Conservation (phyloP, 1,140 invertebrate species). For the Drusus annulatus region DNA sequence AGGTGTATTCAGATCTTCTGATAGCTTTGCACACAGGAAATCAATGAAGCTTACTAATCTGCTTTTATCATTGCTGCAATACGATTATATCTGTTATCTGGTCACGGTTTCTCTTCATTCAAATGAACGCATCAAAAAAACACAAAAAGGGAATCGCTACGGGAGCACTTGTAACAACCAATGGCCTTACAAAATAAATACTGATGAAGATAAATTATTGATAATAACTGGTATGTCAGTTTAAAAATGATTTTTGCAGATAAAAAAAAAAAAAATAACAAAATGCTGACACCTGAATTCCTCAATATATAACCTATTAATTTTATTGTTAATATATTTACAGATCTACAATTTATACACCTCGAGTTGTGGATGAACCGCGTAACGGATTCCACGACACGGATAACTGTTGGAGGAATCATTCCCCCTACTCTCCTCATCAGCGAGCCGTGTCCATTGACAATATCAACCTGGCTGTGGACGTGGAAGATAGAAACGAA, state of each 20-base stretch:
- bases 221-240: not conserved
- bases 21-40: constrained; percentile 16
- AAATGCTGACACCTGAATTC: too few species aligned
- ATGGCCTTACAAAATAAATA: not conserved
- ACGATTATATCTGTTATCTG: constrained; percentile 6
- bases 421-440: constrained; percentile 61
- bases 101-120: not conserved
- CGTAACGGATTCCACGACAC: constrained; percentile 62
- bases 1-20: not conserved
- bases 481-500: constrained; percentile 64
- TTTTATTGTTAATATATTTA: constrained; percentile 53
- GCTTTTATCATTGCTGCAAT: too few species aligned
- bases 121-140: too few species aligned
- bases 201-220: not conserved
- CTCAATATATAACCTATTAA: too few species aligned
- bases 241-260: not conserved
- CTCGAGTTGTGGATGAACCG: constrained; percentile 76
- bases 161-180: not conserved
- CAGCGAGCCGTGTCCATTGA: constrained; percentile 74
- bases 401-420: constrained; percentile 71
- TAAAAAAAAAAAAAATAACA: not conserved
- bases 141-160: not conserved
- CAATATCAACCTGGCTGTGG: constrained; percentile 70
- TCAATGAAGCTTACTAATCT: not conserved
- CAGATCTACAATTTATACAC: constrained; percentile 77